Base-by-base conservation (phyloP, 2,797 vertebrate species). In the Oreochromis grahami region DNA sequence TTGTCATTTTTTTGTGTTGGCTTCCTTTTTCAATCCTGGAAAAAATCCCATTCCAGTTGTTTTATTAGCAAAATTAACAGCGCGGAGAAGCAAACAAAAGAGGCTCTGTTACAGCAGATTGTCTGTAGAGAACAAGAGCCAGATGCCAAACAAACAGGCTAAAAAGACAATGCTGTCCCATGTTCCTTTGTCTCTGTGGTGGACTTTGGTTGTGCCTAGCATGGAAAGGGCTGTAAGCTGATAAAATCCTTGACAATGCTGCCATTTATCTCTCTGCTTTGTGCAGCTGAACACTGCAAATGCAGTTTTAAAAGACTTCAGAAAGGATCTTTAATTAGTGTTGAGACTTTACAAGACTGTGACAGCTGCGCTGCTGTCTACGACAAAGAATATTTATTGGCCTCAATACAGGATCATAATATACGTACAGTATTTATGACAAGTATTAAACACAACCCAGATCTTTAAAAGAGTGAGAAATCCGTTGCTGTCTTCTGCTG, bases 301-400 rank as follows among this genome's bases (percentile, higher is more conserved):
- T 10, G 17, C 82, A 26, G 89, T 90, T 85, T 79, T 50, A 17
- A 81, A 78, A 76, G 45, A 58, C 60, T 53, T 76, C n/a, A 50
- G 19, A 24, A 78, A 15, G 77, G 38, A 43, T 45, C 56, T 88
- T 88, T 60, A 80, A 89, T 91, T 60, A 88, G 65, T 8, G 19
- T 8, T 19, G 77, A 78, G 82, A 50, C 77, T 68, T 74, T 12
- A 79, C 7, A 7, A 26, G 65, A 43, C 6, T 41, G 86, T 41
- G 86, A 84, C 88, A 78, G 52, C 58, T 10, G 5, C 78, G n/a
- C 36, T 8, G 19, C 14, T 19, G 34, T 70, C 36, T 52, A 41
- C 15, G 50, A 76, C 53, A 70, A 78, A 76, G 53, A 36, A 12
- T 24, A 45, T 45, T 74, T 83, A 55, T 50, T 55, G 65, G 56